Percentiles rank a stretch among this genome's conserved stretches.
Evolutionary conservation across 2,113 vertebrate species (phyloP).

Genomic region (Corythaixoides concolor): DNA sequence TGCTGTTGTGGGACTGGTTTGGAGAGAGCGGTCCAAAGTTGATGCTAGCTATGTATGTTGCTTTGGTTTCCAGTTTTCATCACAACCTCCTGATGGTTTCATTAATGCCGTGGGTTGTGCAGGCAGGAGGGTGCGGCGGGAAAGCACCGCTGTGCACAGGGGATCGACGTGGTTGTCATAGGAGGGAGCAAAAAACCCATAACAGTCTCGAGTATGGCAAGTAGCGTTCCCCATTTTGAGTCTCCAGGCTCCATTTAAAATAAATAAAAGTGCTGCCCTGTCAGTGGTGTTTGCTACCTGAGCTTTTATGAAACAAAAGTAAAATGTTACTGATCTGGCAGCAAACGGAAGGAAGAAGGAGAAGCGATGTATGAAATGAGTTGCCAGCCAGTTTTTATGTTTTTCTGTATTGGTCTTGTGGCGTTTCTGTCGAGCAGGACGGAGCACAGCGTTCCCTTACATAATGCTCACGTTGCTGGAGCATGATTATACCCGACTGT

Average conservation of each 20-base stretch:
- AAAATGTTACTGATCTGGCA: not conserved
- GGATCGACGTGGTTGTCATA: rapidly evolving
- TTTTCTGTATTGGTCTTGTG: not conserved
- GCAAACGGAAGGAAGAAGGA: not conserved
- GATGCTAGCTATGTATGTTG: rapidly evolving
- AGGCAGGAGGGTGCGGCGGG: rapidly evolving
- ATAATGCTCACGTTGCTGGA: not conserved
- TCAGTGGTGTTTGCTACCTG: not conserved
- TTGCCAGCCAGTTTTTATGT: not conserved
- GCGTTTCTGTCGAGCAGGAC: not conserved
- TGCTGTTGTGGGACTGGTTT: not conserved
- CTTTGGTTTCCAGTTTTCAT: not conserved
- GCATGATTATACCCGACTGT: not conserved
- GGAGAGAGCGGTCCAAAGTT: not conserved
- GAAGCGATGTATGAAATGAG: not conserved
- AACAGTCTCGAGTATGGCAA: not conserved
- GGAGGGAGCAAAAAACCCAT: not conserved
- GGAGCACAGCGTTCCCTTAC: not conserved
- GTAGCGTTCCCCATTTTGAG: not conserved
- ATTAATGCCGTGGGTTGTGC: rapidly evolving
- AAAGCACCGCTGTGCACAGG: rapidly evolving
- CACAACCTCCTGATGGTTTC: not conserved
- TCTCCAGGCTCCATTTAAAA: not conserved
- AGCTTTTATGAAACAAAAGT: not conserved
- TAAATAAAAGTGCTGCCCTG: not conserved